Base-by-base conservation (phyloP, 2,113 vertebrate genomes). In the Corythoichthys intestinalis region DNA sequence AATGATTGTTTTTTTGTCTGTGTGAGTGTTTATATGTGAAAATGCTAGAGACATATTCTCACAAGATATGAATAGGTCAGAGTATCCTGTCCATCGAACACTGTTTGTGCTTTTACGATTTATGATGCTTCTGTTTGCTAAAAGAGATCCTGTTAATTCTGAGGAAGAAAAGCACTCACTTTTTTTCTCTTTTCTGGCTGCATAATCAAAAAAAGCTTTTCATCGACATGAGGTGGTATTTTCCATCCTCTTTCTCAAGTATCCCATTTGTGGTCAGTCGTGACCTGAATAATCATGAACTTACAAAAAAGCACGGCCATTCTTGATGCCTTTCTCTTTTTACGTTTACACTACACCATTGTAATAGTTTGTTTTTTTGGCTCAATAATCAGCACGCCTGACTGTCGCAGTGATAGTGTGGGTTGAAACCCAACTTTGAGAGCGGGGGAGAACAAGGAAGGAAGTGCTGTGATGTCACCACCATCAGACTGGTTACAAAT, bases 141-240 rank as follows among this genome's bases (percentile, higher is more conserved):
- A 6, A 57, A 20, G 34, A 63, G 28, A 8, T 6, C 12, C 47
- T 74, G 54, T 61, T 60, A 41, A 37, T 71, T 56, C 37, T 58
- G 41, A 8, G 34, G 44, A 71, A 69, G 67, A 6, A 62, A 35
- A 74, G 46, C 57, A 38, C 2, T 17, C 14, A 28, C 37, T 3
- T 59, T 44, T 3, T 4, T 54, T 17, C 61, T 74, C 38, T 41
- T 65, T 70, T 35, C 60, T 62, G 35, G 69, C 69, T 63, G 28
- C 73, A 61, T 20, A 38, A 56, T 67, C 76, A 58, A 65, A 67
- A 44, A 48, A 69, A 57, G 64, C 52, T 41, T 61, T 74, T 49
- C 11, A 66, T 65, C 69, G 75, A 64, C 65, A 66, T 28, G 44
- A 69, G 67, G n/a, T 70, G 80, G 50, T 41, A 44, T 49, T 69